These are phyloP conservation scores for Orycteropus afer DNA, from an alignment of 2,113 vertebrate species.

Conservation along the genomic window DNA sequence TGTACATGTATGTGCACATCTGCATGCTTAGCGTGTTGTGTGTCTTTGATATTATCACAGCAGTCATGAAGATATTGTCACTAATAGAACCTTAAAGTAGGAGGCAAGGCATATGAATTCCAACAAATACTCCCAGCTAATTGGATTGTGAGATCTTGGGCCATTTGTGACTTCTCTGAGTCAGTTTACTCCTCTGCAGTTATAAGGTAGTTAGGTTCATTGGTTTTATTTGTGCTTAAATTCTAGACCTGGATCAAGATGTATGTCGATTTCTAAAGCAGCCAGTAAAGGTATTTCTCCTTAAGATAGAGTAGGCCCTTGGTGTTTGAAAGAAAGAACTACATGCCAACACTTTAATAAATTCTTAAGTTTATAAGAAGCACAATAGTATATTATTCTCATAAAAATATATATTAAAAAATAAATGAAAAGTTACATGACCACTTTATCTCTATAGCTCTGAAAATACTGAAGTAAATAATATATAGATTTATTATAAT, in stretches of 20 bases:
- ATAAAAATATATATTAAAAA: not conserved
- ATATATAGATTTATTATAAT: not conserved
- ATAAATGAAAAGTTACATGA: not conserved
- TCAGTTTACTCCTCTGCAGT: not conserved
- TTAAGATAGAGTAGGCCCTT: not conserved
- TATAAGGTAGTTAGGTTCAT: not conserved
- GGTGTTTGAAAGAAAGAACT: slow-evolving; percentile 19
- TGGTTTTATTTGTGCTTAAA: not conserved
- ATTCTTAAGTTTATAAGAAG: not conserved
- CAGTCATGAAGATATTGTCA: not conserved
- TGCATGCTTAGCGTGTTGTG: not conserved
- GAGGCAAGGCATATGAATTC: not conserved
- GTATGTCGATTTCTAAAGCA: not conserved
- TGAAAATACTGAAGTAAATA: not conserved
- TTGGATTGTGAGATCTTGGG: not conserved
- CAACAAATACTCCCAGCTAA: not conserved
- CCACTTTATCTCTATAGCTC: not conserved
- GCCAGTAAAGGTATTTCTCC: not conserved
- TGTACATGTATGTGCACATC: not conserved
- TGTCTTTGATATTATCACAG: not conserved
- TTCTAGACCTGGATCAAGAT: not conserved
- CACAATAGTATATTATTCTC: not conserved
- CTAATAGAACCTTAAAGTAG: not conserved
- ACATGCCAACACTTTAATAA: not conserved
- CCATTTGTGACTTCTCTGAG: not conserved